Evolutionary conservation across 2,797 vertebrate species (phyloP), one percentile per base, ranked within the genome.

Genomic region (Novumbra hubbsi): DNA sequence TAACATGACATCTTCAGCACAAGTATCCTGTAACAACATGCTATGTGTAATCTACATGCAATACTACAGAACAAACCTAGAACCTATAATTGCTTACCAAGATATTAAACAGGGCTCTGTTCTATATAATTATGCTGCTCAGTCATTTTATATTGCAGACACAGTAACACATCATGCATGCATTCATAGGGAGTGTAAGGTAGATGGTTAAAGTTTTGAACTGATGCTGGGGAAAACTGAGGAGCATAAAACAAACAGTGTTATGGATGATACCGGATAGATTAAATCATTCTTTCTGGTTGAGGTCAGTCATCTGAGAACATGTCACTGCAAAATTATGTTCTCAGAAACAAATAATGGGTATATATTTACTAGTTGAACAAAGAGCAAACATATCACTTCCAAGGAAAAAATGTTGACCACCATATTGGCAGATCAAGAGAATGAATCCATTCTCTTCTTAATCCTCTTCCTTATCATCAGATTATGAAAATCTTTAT

Each of bases 401-500:
- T 95, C 93, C 87, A 80, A 81, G 55, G 84, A 92, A 88, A 90
- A 83, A 83, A 92, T 90, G 95, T 90, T 88, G 83, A 93, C 89
- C 88, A 89, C 91, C 85, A 91, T 93, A 93, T 91, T 94, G 93
- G 92, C 87, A 93, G 94, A 95, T 93, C 88, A 91, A 88, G 92
- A 72, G 90, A 95, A 95, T 94, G 93, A 96, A 95, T 96, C 92
- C 93, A 90, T 89, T 92, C 49, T 91, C 88, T 91, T 92, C 83
- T 90, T 93, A 94, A 95, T 94, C 94, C 93, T 84, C 88, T 90
- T 92, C 83, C 91, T 91, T 91, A 90, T 94, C 92, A 93, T 89
- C 93, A 90, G 91, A 96, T 95, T 94, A 95, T 91, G 83, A 93
- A 89, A 87, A 88, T 91, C 89, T 91, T 93, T 88, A 92, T 94